Conservation (phyloP, 2,113 vertebrate species). For the Thomomys bottae region DNA sequence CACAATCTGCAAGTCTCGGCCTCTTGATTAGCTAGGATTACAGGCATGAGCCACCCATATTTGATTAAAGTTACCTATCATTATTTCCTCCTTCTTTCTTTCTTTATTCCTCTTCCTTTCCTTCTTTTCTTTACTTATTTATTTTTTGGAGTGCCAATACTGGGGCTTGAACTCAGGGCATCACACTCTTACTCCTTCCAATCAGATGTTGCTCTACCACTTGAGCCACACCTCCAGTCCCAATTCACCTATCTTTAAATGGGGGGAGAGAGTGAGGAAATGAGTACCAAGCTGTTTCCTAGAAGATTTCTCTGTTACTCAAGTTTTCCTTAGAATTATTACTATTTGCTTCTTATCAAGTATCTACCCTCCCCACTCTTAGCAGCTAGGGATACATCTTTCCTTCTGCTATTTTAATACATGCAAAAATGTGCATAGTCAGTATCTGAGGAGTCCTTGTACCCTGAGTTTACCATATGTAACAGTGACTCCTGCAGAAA, state of each 20-base stretch:
- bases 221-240: too few relatives aligned
- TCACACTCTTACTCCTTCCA: too few relatives aligned
- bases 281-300: constrained; percentile 8
- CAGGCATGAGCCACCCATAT: too few relatives aligned
- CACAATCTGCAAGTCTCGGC: too few relatives aligned
- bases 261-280: background rate
- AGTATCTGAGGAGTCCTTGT: background rate
- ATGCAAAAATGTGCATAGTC: background rate
- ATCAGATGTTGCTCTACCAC: too few relatives aligned
- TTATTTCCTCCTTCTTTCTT: too few relatives aligned
- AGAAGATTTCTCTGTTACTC: constrained; percentile 30
- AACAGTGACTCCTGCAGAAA: constrained; percentile 37
- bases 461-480: constrained; percentile 21
- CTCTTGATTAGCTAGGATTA: too few relatives aligned
- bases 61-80: too few relatives aligned
- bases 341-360: background rate
- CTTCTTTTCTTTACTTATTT: too few relatives aligned
- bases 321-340: constrained; percentile 28
- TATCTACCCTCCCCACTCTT: background rate
- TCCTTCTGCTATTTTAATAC: constrained; percentile 6
- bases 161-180: too few relatives aligned
- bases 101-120: too few relatives aligned
- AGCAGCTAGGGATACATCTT: background rate
- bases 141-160: too few relatives aligned
- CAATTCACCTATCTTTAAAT: background rate